These are phyloP conservation scores for Colaptes auratus DNA, from an alignment of 2,113 vertebrate genomes.

Conservation along the genomic window DNA sequence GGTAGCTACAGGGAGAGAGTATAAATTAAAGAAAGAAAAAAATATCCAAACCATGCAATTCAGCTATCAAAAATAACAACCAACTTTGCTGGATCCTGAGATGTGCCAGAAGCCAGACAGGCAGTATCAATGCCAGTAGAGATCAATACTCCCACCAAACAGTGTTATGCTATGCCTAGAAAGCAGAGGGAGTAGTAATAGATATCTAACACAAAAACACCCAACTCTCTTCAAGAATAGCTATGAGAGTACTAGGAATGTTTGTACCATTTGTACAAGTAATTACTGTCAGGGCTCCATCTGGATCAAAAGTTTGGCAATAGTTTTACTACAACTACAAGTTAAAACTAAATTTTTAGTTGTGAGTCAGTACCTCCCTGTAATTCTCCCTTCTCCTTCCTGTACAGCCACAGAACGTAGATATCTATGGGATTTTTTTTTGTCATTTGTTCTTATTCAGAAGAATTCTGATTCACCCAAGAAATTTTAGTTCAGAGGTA, in stretches of 20 bases:
- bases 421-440: neutral
- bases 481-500: neutral
- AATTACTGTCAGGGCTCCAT: slow-evolving; percentile 45
- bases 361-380: slow-evolving; percentile 11
- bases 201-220: slow-evolving; percentile 51
- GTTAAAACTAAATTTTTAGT: neutral
- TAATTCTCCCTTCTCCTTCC: neutral
- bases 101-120: slow-evolving; percentile 40
- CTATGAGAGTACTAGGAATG: neutral
- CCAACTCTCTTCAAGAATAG: slow-evolving; percentile 40
- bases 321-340: neutral
- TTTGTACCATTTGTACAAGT: slow-evolving; percentile 18
- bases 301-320: slow-evolving; percentile 22
- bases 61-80: slow-evolving; percentile 6
- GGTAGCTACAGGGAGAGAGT: neutral
- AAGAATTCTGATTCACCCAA: neutral
- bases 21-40: neutral
- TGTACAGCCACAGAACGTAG: neutral
- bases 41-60: neutral
- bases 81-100: slow-evolving; percentile 25
- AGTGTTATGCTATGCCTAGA: slow-evolving; percentile 67
- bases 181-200: slow-evolving; percentile 73
- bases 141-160: slow-evolving; percentile 66
- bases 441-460: neutral
- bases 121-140: slow-evolving; percentile 39